phyloP scores from a whole-genome alignment of 2,797 vertebrate genomes.

The Lemur catta region DNA sequence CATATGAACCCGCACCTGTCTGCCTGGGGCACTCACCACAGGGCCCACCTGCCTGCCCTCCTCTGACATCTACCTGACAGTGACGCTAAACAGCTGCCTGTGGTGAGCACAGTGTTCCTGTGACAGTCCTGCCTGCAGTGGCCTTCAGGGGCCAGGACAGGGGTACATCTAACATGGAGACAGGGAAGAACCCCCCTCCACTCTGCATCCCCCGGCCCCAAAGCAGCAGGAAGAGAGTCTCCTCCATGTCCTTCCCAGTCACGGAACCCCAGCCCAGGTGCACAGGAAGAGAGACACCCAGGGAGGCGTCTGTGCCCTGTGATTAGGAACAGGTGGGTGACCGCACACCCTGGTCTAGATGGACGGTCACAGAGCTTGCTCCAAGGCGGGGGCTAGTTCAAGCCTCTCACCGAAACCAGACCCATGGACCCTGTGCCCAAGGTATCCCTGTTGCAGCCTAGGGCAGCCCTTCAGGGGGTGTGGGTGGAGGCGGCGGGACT shows the following conservation, averaged over 20 bases:
- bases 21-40: not conserved
- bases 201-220: not conserved
- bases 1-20: not conserved
- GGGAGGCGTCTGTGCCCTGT: fast-evolving
- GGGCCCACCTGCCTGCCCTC: no score
- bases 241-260: not conserved
- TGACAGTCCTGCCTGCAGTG: not conserved
- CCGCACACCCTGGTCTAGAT: fast-evolving
- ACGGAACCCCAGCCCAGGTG: fast-evolving
- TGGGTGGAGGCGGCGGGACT: not conserved
- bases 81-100: no score
- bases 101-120: not conserved
- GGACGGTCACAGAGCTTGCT: not conserved
- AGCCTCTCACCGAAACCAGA: not conserved
- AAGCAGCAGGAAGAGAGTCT: no score
- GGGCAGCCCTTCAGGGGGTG: not conserved
- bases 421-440: not conserved
- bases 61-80: not conserved
- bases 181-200: not conserved
- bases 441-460: not conserved
- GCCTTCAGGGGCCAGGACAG: not conserved
- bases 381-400: no score
- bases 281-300: not conserved
- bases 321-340: fast-evolving
- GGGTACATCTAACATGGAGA: not conserved